Percentiles rank a stretch among this genome's conserved stretches.
Evolutionary conservation across 2,888 invertebrate species (phyloP).

Genomic region (Trachelus iudaicus): DNA sequence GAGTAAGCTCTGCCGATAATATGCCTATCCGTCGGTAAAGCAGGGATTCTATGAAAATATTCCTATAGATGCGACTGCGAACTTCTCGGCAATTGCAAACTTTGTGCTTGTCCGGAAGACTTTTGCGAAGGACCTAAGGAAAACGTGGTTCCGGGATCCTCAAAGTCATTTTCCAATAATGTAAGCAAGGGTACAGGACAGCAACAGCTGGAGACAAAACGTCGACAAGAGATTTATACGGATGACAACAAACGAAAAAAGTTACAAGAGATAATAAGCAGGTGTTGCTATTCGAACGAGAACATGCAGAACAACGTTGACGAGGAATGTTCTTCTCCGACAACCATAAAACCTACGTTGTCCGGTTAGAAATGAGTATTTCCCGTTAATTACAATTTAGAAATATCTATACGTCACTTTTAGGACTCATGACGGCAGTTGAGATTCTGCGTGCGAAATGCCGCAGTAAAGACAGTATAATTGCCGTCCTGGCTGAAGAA

Average conservation of each 20-base stretch:
- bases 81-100: not conserved
- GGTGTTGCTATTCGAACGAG: conserved; percentile 20
- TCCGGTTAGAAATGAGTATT: conserved; percentile 17
- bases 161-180: not conserved
- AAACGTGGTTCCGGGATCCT: not conserved
- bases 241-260: conserved; percentile 27
- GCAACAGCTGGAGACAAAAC: conserved; percentile 2
- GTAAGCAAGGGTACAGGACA: not conserved
- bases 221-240: conserved; percentile 23
- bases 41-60: not conserved
- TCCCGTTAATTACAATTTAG: not conserved
- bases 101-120: not conserved
- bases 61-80: not conserved
- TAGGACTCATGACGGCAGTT: conserved; percentile 28
- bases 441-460: conserved; percentile 33
- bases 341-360: conserved; percentile 20
- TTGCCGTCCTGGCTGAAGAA: conserved; percentile 30
- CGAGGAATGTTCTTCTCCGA: conserved; percentile 12
- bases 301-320: not conserved
- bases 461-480: conserved; percentile 34
- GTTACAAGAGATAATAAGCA: conserved; percentile 22
- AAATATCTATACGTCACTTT: not conserved
- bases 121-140: not conserved
- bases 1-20: not conserved
- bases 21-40: not conserved